Base-by-base conservation (phyloP, 1,140 invertebrate genomes). In the Tetramorium simillimum region DNA sequence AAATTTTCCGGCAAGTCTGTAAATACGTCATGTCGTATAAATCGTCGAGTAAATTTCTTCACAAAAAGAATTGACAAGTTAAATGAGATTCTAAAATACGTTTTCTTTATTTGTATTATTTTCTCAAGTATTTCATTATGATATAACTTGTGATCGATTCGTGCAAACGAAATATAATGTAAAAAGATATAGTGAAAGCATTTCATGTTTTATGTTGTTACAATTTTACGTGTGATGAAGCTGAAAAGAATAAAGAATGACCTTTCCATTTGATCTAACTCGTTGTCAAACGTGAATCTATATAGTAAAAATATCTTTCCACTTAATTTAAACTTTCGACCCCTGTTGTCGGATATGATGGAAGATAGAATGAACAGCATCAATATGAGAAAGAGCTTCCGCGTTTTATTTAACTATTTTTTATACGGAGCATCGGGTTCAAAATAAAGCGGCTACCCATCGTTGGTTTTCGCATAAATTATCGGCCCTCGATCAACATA, bases 381-480 rank as follows among this genome's bases (percentile, higher is more conserved):
- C 65, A 21, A 51, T 51, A 56, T 69, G 16, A 81, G 37, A 69
- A 65, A 72, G 46, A 65, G 49, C 16, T 70, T 70, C 33, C 9
- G 33, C 49, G 21, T 81, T 33, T 86, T 89, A 89, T 89, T 89
- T 88, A 80, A 80, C 73, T 67, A 77, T 43, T 89, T 86, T 87
- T 69, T 69, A 24, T 81, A 56, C 33, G 28, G 5, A 21, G 16
- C 72, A 69, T 60, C 51, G 80, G 53, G 37, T 63, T 62, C 21
- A n/a, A 37, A 67, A 81, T 81, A 43, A 70, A 72, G 58, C 78
- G 65, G 21, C n/a, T 70, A 43, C 21, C 51, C 58, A 21, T 12
- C 53, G n/a, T 28, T 62, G 87, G 56, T 43, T 63, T 82, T 87
- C 85, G 85, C 88, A 90, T 90, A 89, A 86, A 89, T 90, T 90